Conservation (phyloP, 2,888 invertebrate species). For the Timema podura region DNA sequence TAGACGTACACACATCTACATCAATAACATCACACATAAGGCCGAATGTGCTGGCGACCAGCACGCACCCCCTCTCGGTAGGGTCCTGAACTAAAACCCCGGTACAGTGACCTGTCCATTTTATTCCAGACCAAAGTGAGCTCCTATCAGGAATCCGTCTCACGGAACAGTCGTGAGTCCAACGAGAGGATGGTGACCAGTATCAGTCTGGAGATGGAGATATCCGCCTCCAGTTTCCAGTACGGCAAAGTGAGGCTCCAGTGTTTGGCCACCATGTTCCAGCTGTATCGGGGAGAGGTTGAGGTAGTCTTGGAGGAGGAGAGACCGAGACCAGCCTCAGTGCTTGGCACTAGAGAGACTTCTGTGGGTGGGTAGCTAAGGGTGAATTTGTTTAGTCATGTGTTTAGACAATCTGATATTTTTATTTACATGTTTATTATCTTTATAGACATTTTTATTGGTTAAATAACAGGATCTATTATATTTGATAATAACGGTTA, state of each 20-base stretch:
- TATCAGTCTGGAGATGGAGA: conserved; percentile 60
- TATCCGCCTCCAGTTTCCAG: conserved; percentile 59
- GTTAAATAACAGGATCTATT: too few relatives aligned
- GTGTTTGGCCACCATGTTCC: conserved; percentile 65
- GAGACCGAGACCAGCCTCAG: conserved; percentile 69
- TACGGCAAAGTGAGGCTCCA: conserved; percentile 60
- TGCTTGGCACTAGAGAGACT: conserved; percentile 65
- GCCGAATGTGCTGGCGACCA: too few relatives aligned
- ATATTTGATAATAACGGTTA: too few relatives aligned
- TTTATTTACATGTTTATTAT: too few relatives aligned
- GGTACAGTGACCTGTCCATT: conserved; percentile 22
- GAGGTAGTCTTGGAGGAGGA: conserved; percentile 67
- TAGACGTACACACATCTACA: too few relatives aligned
- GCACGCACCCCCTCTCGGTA: not conserved
- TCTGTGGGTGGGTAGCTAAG: conserved; percentile 48
- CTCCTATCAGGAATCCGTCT: conserved; percentile 25
- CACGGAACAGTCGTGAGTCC: conserved; percentile 28
- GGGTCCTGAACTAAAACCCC: conserved; percentile 2
- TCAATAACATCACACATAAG: too few relatives aligned
- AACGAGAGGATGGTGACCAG: conserved; percentile 37
- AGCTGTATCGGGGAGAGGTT: conserved; percentile 59
- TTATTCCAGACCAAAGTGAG: conserved; percentile 43
- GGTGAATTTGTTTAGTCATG: too few relatives aligned
- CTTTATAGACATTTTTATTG: too few relatives aligned
- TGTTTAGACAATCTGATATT: too few relatives aligned